A percentile compares a stretch with the other conserved stretches of the same genome.
phyloP scores from a whole-genome alignment of 2,888 invertebrate genomes.

The Pammene aurita region DNA sequence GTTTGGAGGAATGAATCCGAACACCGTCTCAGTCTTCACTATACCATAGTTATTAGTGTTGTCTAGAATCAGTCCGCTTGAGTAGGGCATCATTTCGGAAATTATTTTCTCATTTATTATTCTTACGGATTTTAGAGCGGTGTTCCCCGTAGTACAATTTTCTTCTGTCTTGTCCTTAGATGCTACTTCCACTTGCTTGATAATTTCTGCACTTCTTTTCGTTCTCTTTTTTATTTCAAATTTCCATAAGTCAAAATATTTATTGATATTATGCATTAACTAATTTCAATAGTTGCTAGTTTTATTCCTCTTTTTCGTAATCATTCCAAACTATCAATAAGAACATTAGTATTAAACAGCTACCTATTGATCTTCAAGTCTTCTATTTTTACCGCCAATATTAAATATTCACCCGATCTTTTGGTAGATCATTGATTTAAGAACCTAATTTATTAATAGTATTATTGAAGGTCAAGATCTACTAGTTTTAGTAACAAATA shows the following conservation, averaged over 20 bases:
- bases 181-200: not conserved
- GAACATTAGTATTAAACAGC: no score
- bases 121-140: no score
- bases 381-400: no score
- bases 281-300: not conserved
- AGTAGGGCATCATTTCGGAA: conserved; percentile 63
- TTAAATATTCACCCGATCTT: no score
- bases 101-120: no score
- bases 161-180: not conserved
- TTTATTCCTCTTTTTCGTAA: not conserved
- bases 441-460: no score
- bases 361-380: no score
- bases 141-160: not conserved
- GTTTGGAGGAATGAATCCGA: conserved; percentile 59
- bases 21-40: conserved; percentile 67
- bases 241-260: not conserved
- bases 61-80: conserved; percentile 62
- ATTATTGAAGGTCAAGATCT: no score
- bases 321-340: no score
- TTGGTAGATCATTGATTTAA: no score
- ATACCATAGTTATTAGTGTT: conserved; percentile 67
- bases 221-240: not conserved
- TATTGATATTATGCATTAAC: not conserved
- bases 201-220: not conserved
- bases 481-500: no score